Conservation (phyloP, 2,797 vertebrate genomes). For the Clangula hyemalis region DNA sequence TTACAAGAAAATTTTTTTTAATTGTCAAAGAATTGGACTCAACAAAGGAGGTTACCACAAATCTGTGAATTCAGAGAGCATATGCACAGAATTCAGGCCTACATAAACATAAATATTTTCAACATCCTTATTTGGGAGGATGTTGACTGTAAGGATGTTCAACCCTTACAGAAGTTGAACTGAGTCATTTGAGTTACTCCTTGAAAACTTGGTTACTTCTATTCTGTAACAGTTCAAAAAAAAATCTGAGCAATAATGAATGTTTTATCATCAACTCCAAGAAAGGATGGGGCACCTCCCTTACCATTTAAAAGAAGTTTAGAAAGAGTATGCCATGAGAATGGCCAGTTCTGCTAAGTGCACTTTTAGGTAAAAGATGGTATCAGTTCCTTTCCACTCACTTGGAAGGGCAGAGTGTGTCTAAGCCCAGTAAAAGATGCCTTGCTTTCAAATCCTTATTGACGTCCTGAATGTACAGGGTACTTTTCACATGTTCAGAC, state of each 20-base stretch:
- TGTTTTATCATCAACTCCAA: not conserved
- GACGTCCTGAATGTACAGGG: constrained; percentile 30
- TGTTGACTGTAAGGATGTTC: not conserved
- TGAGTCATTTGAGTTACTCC: not conserved
- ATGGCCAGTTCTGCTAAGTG: not conserved
- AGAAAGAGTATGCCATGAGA: not conserved
- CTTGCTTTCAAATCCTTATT: constrained; percentile 45
- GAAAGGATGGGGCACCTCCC: not conserved
- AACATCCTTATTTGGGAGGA: not conserved
- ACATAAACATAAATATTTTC: not conserved
- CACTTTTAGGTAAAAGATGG: constrained; percentile 43
- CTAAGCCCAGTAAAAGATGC: constrained; percentile 29
- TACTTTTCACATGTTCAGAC: constrained; percentile 49
- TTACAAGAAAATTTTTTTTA: constrained; percentile 31
- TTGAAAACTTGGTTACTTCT: not conserved
- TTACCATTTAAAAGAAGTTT: constrained; percentile 22
- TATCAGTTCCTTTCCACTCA: constrained; percentile 3
- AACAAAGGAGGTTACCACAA: not conserved
- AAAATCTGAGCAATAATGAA: not conserved
- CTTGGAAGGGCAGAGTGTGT: constrained; percentile 42
- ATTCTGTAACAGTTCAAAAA: not conserved
- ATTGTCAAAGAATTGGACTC: not conserved
- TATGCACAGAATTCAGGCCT: not conserved
- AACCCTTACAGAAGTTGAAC: not conserved
- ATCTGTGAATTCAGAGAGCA: not conserved